Percentiles rank a stretch among this genome's conserved stretches.
phyloP scores from a whole-genome alignment of 1,140 invertebrate genomes.

The Drosophila gunungcola region DNA sequence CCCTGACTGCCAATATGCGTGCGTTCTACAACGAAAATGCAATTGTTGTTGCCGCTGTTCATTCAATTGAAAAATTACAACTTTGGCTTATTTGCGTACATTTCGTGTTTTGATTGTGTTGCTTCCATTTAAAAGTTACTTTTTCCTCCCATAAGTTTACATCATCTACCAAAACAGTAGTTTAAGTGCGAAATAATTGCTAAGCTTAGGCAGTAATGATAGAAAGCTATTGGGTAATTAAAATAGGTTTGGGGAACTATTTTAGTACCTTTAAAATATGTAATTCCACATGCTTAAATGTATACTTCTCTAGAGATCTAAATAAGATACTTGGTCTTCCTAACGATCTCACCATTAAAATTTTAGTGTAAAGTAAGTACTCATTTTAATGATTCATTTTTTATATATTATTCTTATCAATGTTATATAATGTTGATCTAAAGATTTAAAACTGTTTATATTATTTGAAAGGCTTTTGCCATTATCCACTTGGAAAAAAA shows the following conservation, averaged over 20 bases:
- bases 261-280: no score
- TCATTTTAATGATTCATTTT: no score
- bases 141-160: constrained; percentile 20
- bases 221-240: constrained; percentile 1
- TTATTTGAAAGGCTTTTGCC: no score
- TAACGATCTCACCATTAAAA: no score
- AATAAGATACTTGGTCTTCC: no score
- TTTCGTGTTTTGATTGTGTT: constrained; percentile 56
- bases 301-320: no score
- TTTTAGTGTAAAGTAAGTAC: no score
- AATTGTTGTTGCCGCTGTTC: constrained; percentile 50
- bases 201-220: constrained; percentile 11
- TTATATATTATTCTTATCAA: no score
- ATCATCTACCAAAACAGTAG: constrained; percentile 36
- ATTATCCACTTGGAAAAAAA: no score
- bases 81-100: constrained; percentile 76
- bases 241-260: neutral
- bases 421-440: no score
- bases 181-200: constrained; percentile 51
- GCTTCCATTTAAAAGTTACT: constrained; percentile 3
- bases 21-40: constrained; percentile 47
- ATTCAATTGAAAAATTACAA: constrained; percentile 83
- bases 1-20: constrained; percentile 79
- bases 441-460: no score
- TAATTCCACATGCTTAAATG: no score